These are phyloP conservation scores for Chloroclystis v-ata DNA, from an alignment of 2,888 invertebrate genomes.

Conservation along the genomic window DNA sequence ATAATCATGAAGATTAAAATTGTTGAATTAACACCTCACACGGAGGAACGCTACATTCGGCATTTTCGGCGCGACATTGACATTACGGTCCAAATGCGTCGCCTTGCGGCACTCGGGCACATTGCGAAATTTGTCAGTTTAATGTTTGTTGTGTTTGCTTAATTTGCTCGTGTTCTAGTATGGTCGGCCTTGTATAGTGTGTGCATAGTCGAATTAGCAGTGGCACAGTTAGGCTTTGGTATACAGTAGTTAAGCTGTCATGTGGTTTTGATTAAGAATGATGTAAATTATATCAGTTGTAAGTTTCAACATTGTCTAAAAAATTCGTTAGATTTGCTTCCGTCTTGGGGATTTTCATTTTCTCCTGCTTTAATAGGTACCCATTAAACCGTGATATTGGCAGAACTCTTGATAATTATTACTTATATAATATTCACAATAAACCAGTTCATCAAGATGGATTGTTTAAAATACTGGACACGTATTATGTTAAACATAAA, in stretches of 20 bases:
- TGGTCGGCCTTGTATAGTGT: conserved; percentile 35
- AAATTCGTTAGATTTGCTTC: too few species aligned
- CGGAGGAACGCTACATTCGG: background rate
- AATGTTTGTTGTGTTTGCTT: conserved; percentile 35
- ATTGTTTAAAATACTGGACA: too few species aligned
- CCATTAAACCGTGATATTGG: too few species aligned
- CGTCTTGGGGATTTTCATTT: too few species aligned
- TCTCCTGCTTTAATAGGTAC: too few species aligned
- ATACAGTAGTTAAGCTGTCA: background rate
- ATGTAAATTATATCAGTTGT: too few species aligned
- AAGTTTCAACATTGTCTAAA: too few species aligned
- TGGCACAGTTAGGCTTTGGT: conserved; percentile 9
- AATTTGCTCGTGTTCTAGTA: conserved; percentile 42
- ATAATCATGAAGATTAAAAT: conserved; percentile 13
- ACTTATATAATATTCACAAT: too few species aligned
- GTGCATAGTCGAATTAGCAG: conserved; percentile 12
- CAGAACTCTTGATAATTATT: too few species aligned
- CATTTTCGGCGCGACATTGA: conserved; percentile 41
- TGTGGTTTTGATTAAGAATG: background rate
- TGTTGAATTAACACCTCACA: conserved; percentile 12
- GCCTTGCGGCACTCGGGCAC: conserved; percentile 35
- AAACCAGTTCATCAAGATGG: too few species aligned
- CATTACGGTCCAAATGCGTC: conserved; percentile 40
- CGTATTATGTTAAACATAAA: too few species aligned
- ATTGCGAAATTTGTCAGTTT: conserved; percentile 36